Evolutionary conservation across 2,113 vertebrate genomes (phyloP), one percentile per base, ranked within the genome.

Genomic region (Plecturocebus donacophilus): DNA sequence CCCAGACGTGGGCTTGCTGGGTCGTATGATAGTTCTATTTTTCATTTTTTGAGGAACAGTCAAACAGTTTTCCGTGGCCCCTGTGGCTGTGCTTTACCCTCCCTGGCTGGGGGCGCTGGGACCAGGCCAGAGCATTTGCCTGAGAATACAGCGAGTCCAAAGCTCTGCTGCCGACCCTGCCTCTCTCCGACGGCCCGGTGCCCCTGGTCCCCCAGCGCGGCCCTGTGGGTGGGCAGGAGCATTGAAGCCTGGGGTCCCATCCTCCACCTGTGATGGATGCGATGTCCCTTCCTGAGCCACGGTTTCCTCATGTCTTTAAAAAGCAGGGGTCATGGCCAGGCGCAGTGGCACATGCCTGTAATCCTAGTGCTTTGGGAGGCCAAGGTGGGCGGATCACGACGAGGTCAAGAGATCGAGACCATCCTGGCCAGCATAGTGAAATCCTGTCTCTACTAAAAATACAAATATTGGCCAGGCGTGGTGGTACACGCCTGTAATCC

Each of bases 11-110:
- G 19, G 27, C 3, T 16, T 8, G 6, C 35, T 9, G 32, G 75
- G 32, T 66, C 32, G 2, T 11, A 0, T 0, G 8, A 12, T 19
- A 5, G 2, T 23, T 77, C 56, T 16, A 2, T 8, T 52, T 20
- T 42, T 6, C 0, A 5, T 4, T 27, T 38, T 47, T 21, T 10
- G 5, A 47, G 83, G 70, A 2, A 0, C 23, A 2, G 7, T n/a
- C 2, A 4, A 30, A 14, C 40, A 21, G 54, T 38, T 42, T 17
- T 54, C 68, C 1, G 2, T 6, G 64, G 61, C 16, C 16, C 5
- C 75, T 35, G 0, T 20, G n/a, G 21, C 86, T 75, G 11, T 42
- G 45, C 20, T 23, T 27, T 23, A 11, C 17, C 7, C 38, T 25
- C 4, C 45, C 54, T 8, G 17, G 32, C 35, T 2, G 0, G 20